Evolutionary conservation across 2,113 vertebrate genomes (phyloP), one percentile per base, ranked within the genome.

Genomic region (Galbula dea): DNA sequence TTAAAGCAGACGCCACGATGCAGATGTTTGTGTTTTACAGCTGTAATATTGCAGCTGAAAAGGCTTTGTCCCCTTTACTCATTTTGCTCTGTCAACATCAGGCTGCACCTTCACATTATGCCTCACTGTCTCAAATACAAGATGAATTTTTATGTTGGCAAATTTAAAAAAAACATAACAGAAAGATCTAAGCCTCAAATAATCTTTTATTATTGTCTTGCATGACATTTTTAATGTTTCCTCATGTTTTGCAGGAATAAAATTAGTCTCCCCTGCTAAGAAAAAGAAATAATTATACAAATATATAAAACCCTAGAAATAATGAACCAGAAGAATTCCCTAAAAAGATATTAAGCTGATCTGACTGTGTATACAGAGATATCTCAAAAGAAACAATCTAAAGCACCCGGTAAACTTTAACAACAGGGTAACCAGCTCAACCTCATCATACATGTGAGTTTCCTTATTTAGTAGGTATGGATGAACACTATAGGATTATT

Each of bases 211-310:
- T 95, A 62, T 75, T 86, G 36, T 51, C 62, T 81, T 59, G 39
- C 9, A 48, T 52, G 59, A 86, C 29, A 62, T 86, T 93, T 92
- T 91, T 65, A 85, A 75, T 27, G 71, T 77, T 93, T 93, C 52
- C 74, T 95, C 58, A 45, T 4, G 2, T 94, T 93, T 96, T 88
- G 71, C 36, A 72, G 54, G 85, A 94, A 89, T 84, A 86, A 93
- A 94, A 96, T 92, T 77, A 89, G 83, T 41, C 68, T 86, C 58
- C 54, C 58, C 66, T 58, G 71, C 83, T 93, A 92, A 58, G 72
- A 92, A 91, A 72, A 91, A 86, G 27, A 82, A 88, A 61, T 49
- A 72, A 75, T 36, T 51, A 67, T 23, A 83, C 13, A 80, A 80
- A 90, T 59, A 57, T 9, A 88, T 29, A 79, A 58, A 90, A 82